phyloP scores from a whole-genome alignment of 1,140 invertebrate genomes.

The Aporrectodea caliginosa region DNA sequence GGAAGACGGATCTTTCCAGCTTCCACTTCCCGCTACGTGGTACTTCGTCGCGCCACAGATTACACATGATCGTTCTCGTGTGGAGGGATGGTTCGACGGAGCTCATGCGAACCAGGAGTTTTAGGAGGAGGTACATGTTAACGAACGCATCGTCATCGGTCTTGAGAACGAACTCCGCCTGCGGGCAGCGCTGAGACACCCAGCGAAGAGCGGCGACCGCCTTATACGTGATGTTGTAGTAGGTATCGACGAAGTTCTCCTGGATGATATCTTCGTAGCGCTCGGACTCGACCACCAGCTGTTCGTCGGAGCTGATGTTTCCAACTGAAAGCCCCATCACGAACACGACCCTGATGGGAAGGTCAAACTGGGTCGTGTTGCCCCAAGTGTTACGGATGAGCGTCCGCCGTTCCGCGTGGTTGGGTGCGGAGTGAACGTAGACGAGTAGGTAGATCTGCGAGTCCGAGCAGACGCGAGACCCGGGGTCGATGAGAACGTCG shows the following conservation, averaged over 20 bases:
- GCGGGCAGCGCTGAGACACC: slow-evolving; percentile 63
- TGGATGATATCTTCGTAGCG: slow-evolving; percentile 8
- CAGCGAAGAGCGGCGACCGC: slow-evolving; percentile 79
- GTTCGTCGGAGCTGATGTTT: background rate
- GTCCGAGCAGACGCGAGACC: background rate
- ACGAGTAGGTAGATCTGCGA: background rate
- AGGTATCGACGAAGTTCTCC: slow-evolving; percentile 16
- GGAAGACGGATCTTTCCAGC: background rate
- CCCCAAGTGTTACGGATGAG: background rate
- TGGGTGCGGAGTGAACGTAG: background rate
- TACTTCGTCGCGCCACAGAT: background rate
- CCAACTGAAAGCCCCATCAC: background rate
- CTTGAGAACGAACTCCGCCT: slow-evolving; percentile 70
- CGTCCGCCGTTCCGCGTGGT: background rate
- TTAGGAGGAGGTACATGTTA: slow-evolving; percentile 60
- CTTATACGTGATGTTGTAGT: slow-evolving; percentile 19
- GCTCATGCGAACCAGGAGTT: background rate
- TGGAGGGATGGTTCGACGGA: background rate
- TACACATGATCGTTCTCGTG: background rate
- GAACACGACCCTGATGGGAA: background rate
- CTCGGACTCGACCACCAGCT: background rate
- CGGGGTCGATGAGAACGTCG: slow-evolving; percentile 33
- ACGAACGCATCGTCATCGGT: slow-evolving; percentile 81
- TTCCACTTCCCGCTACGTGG: background rate
- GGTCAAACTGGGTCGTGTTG: background rate